Percentiles rank a stretch among this genome's conserved stretches.
These are phyloP conservation scores for Neoaliturus tenellus DNA, from an alignment of 2,888 invertebrate genomes.

Conservation along the genomic window DNA sequence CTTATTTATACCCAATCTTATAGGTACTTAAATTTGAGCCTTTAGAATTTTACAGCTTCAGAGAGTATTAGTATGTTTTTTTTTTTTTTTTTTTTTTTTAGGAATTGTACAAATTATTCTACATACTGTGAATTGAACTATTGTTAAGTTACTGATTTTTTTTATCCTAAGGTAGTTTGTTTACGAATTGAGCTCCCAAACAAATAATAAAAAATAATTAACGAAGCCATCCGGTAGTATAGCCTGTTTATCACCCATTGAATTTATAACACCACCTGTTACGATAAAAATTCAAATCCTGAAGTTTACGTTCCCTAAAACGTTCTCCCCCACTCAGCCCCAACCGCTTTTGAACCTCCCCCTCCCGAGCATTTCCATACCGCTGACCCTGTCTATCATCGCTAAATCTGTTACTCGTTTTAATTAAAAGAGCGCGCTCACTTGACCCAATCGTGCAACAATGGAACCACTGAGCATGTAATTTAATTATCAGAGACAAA, in stretches of 20 bases:
- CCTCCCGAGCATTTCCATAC: not conserved
- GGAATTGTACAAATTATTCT: no score
- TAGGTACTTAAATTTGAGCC: no score
- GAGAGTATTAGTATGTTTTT: no score
- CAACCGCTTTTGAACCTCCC: not conserved
- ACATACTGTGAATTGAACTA: no score
- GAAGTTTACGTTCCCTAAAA: conserved; percentile 3
- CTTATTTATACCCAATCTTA: no score
- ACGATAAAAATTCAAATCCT: not conserved
- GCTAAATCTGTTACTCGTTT: conserved; percentile 24
- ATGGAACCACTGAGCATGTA: conserved; percentile 40
- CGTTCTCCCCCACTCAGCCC: not conserved
- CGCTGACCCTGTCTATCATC: conserved; percentile 9
- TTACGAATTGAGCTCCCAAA: not conserved
- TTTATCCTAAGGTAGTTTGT: not conserved
- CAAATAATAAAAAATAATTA: not conserved
- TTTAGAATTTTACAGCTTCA: no score
- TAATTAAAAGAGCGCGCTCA: conserved; percentile 21
- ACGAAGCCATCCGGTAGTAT: not conserved
- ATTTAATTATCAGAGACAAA: conserved; percentile 44
- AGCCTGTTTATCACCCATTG: not conserved
- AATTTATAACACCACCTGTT: not conserved
- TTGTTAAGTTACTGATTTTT: no score
- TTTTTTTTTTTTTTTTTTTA: no score
- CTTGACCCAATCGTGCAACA: conserved; percentile 18